These are phyloP conservation scores for Alosa sapidissima DNA, from an alignment of 2,797 vertebrate genomes.

Conservation along the genomic window DNA sequence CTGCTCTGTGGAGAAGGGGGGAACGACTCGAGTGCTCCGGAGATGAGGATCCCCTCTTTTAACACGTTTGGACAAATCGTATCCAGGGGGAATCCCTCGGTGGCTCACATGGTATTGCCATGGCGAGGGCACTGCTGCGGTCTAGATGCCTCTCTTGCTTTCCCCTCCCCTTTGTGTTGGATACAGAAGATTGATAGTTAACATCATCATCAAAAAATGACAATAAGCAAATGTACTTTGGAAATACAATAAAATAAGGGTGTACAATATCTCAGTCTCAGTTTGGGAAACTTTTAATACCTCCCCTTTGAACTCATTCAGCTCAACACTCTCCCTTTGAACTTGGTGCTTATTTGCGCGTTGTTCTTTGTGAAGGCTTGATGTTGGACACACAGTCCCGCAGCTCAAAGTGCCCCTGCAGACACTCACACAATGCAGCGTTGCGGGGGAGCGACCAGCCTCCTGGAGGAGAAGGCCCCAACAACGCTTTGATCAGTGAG, in stretches of 20 bases:
- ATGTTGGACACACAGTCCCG: background rate
- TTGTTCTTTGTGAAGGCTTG: background rate
- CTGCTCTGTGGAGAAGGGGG: background rate
- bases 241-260: background rate
- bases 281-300: constrained; percentile 6
- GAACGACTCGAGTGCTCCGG: background rate
- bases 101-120: background rate
- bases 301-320: background rate
- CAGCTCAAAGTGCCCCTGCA: background rate
- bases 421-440: background rate
- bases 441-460: background rate
- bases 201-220: background rate
- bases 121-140: background rate
- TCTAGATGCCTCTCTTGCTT: background rate
- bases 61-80: background rate
- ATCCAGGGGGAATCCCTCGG: background rate
- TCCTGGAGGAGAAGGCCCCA: background rate
- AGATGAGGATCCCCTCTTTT: background rate
- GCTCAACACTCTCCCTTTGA: background rate
- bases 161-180: background rate
- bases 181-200: background rate
- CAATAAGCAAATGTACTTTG: background rate
- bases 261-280: background rate
- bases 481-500: constrained; percentile 11
- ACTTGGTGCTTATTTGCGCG: background rate